Conservation (phyloP, 2,113 vertebrate species). For the Hylia prasina region DNA sequence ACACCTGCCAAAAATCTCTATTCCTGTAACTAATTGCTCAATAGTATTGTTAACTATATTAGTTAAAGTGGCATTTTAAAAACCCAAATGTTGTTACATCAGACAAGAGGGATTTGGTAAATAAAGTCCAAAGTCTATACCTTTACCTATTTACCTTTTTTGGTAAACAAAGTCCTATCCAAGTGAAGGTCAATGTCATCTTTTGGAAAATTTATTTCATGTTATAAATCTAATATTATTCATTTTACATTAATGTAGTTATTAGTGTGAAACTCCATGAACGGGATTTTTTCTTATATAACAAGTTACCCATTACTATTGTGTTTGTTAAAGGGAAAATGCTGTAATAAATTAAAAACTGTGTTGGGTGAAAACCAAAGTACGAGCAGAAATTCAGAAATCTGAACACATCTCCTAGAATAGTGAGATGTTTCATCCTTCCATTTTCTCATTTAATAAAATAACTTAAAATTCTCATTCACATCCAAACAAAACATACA, state of each 20-base stretch:
- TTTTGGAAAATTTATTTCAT: background rate
- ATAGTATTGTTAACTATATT: background rate
- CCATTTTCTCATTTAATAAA: background rate
- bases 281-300: background rate
- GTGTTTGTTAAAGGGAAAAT: background rate
- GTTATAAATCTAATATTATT: background rate
- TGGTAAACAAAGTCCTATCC: background rate
- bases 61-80: background rate
- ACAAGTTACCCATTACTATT: background rate
- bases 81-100: fast-evolving
- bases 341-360: background rate
- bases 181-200: background rate
- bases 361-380: background rate
- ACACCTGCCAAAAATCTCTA: background rate
- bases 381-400: background rate
- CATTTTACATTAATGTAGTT: background rate
- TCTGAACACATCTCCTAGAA: background rate
- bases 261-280: background rate
- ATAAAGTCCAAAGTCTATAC: too few relatives aligned
- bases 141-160: too few relatives aligned
- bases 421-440: background rate
- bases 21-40: background rate
- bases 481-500: fast-evolving
- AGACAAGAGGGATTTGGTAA: background rate
- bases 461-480: background rate